Evolutionary conservation across 2,113 vertebrate species (phyloP).

Genomic region (Polypterus senegalus): DNA sequence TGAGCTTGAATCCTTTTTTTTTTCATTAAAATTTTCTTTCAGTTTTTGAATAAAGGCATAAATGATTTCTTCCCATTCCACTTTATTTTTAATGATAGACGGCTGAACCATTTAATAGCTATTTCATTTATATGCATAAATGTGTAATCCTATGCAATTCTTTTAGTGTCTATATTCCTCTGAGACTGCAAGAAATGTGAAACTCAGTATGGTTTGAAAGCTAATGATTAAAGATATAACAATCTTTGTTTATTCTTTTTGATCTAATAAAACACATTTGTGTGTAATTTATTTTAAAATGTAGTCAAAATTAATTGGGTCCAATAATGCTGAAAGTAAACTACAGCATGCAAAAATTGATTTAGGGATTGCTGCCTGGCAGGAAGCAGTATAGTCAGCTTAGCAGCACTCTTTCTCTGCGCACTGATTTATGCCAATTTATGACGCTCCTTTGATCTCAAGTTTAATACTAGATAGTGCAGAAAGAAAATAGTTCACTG

Average conservation of each 20-base stretch:
- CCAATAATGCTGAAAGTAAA: constrained; percentile 33
- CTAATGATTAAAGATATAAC: constrained; percentile 76
- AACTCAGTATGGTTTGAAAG: constrained; percentile 67
- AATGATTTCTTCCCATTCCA: constrained; percentile 8
- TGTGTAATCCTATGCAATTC: constrained; percentile 63
- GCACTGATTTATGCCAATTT: too few species aligned
- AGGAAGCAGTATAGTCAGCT: too few species aligned
- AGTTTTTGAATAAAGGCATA: constrained; percentile 1
- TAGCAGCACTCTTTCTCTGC: too few species aligned
- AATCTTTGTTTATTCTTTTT: constrained; percentile 60
- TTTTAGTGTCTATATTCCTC: constrained; percentile 58
- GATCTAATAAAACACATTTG: constrained; percentile 64
- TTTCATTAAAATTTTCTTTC: background rate
- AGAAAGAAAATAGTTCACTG: too few species aligned
- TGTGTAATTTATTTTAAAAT: constrained; percentile 67
- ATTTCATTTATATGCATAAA: constrained; percentile 60
- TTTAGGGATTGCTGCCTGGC: too few species aligned
- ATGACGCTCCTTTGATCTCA: too few species aligned
- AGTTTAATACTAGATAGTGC: too few species aligned
- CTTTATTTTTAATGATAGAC: constrained; percentile 49
- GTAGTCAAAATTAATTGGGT: constrained; percentile 63
- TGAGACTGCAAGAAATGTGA: constrained; percentile 62
- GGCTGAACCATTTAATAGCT: constrained; percentile 43
- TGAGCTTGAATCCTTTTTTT: background rate
- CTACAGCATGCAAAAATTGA: too few species aligned